A percentile compares a stretch with the other conserved stretches of the same genome.
phyloP scores from a whole-genome alignment of 37 sponge, comb jelly and placozoan genomes.

The Cliona cf. orientalis region DNA sequence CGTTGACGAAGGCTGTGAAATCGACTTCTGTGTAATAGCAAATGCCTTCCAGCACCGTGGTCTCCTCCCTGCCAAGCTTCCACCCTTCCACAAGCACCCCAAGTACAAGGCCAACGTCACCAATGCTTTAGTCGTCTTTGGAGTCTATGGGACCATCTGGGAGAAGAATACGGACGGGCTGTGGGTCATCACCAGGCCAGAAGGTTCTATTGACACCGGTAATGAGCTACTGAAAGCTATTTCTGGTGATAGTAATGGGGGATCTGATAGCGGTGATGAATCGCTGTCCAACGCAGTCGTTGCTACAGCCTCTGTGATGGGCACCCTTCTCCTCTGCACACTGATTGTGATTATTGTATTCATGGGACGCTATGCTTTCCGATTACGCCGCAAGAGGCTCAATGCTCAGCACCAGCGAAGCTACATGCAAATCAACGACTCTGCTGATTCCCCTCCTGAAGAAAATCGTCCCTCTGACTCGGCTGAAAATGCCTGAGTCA shows the following conservation, averaged over 20 bases:
- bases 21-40: constrained; percentile 66
- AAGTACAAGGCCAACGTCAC: constrained; percentile 28
- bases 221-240: neutral
- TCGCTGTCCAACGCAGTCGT: constrained; percentile 12
- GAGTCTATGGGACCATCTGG: constrained; percentile 21
- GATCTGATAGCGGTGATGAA: neutral
- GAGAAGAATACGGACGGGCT: constrained; percentile 12
- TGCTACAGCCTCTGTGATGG: constrained; percentile 10
- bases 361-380: neutral
- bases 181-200: neutral
- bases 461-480: too few relatives aligned
- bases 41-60: constrained; percentile 3
- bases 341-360: constrained; percentile 19
- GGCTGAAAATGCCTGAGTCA: too few relatives aligned
- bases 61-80: constrained; percentile 27
- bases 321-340: constrained; percentile 27
- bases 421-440: neutral
- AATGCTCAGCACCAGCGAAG: neutral
- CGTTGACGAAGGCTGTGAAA: constrained; percentile 74
- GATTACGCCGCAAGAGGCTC: neutral
- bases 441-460: too few relatives aligned
- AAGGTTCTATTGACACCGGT: constrained; percentile 15
- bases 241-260: too few relatives aligned
- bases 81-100: constrained; percentile 53
- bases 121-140: constrained; percentile 35